Evolutionary conservation across 2,113 vertebrate species (phyloP), one percentile per base, ranked within the genome.

Genomic region (Ophiodon elongatus): DNA sequence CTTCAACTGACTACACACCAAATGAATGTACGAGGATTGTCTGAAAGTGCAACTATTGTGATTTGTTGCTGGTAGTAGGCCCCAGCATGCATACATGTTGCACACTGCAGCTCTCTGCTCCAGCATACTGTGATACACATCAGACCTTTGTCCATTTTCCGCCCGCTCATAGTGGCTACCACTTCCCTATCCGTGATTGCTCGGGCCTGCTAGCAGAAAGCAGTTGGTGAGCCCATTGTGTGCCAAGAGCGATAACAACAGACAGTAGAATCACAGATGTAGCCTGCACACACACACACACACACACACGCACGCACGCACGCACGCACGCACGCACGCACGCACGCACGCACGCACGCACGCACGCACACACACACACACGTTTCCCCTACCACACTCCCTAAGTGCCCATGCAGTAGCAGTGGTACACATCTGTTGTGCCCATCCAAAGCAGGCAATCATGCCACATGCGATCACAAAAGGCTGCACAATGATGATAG

Each of bases 191-290:
- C 74, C 71, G 15, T 86, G 87, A 91, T 89, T 85, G 67, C 80
- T 80, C 60, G 82, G 69, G 67, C 74, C 76, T 77, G 81, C 88
- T 83, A 84, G 72, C 2, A 23, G 80, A 83, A 77, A 86, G 69
- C 90, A 90, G 84, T 90, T 75, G 83, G 78, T 80, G 70, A 82
- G 82, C 72, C 74, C 78, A 84, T 91, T 90, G 89, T 91, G 85
- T 77, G 82, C 77, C 65, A 73, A 83, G 71, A 85, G 86, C 74
- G 85, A 92, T 88, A 93, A 93, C 75, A 83, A 87, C 82, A 78
- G 81, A 86, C 85, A 79, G 79, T 84, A 68, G 75, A 80, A 52
- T 75, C 79, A 45, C 86, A 88, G 86, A 84, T 90, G 84, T 80
- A 88, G 74, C 77, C 29, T 7, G 13, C 54, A 25, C 54, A 56